A percentile compares a stretch with the other conserved stretches of the same genome.
Conservation (phyloP, 2,888 invertebrate species). For the Pogonocherus hispidulus region DNA sequence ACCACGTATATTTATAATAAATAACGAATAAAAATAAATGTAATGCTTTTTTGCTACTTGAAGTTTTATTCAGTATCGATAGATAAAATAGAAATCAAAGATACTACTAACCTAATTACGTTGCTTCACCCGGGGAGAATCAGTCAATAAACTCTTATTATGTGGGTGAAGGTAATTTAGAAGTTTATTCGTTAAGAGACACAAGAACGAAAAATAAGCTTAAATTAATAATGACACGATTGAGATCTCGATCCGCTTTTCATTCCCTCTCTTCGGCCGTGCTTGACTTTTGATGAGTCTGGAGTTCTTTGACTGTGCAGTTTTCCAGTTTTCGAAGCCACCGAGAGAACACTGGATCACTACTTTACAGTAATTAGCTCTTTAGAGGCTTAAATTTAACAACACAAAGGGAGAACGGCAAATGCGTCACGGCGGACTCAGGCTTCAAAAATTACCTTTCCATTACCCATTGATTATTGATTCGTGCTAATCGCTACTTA, state of each 20-base stretch:
- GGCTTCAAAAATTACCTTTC: constrained; percentile 40
- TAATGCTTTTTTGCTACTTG: too few species aligned
- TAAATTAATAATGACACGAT: constrained; percentile 37
- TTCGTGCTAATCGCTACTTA: constrained; percentile 35
- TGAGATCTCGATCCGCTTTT: constrained; percentile 30
- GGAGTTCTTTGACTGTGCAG: constrained; percentile 32
- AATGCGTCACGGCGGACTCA: constrained; percentile 29
- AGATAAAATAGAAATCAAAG: not conserved
- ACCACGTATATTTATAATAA: too few species aligned
- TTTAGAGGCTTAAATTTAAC: constrained; percentile 47
- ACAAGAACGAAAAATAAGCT: constrained; percentile 35
- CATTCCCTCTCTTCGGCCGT: constrained; percentile 16
- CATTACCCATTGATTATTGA: constrained; percentile 36
- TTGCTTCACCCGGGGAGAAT: not conserved
- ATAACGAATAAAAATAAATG: too few species aligned
- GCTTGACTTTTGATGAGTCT: constrained; percentile 36
- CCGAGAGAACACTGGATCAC: constrained; percentile 44
- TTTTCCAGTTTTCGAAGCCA: constrained; percentile 37
- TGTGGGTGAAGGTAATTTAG: too few species aligned
- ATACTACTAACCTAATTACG: not conserved
- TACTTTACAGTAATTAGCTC: constrained; percentile 54
- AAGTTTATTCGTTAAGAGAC: constrained; percentile 24
- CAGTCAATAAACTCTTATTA: constrained; percentile 20
- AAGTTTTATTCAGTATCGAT: too few species aligned
- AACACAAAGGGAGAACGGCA: constrained; percentile 42